phyloP scores from a whole-genome alignment of 35 echinoderm and acorn worm species.

The Heliocidaris tuberculata region DNA sequence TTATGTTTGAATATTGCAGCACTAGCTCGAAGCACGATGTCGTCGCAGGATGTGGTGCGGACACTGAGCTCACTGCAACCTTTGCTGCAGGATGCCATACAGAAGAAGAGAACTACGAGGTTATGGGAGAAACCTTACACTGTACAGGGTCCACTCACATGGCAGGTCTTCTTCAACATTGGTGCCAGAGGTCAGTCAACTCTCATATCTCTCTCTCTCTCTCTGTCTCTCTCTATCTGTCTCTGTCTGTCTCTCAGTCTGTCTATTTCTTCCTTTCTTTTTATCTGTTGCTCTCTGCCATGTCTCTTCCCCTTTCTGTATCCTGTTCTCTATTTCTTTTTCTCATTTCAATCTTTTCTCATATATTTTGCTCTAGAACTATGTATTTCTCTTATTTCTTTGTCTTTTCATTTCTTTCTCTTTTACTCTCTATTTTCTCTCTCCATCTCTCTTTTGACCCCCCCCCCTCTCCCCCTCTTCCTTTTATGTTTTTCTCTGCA shows the following conservation, averaged over 20 bases:
- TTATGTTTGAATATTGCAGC: too few species aligned
- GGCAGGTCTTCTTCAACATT: conserved; percentile 99
- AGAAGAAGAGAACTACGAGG: conserved; percentile 91
- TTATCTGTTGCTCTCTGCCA: not conserved
- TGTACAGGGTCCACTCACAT: conserved; percentile 95
- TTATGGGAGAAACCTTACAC: conserved; percentile 91
- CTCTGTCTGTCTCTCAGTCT: not conserved
- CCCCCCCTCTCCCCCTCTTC: not conserved
- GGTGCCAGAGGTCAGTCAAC: conserved; percentile 72
- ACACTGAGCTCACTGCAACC: conserved; percentile 90
- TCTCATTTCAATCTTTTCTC: too few species aligned
- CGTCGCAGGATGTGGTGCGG: conserved; percentile 89
- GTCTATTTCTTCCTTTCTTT: not conserved
- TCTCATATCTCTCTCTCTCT: not conserved
- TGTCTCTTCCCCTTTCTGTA: too few species aligned
- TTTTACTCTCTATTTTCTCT: not conserved
- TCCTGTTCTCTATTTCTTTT: too few species aligned
- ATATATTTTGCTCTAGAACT: too few species aligned
- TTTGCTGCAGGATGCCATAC: conserved; percentile 91
- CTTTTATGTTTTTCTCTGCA: too few species aligned
- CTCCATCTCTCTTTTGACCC: not conserved
- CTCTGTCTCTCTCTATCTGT: not conserved
- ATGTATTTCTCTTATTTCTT: not conserved
- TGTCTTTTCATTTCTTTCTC: conserved; percentile 25
- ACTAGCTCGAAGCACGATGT: conserved; percentile 52